phyloP scores from a whole-genome alignment of 1,140 invertebrate species.

The Formica exsecta region DNA sequence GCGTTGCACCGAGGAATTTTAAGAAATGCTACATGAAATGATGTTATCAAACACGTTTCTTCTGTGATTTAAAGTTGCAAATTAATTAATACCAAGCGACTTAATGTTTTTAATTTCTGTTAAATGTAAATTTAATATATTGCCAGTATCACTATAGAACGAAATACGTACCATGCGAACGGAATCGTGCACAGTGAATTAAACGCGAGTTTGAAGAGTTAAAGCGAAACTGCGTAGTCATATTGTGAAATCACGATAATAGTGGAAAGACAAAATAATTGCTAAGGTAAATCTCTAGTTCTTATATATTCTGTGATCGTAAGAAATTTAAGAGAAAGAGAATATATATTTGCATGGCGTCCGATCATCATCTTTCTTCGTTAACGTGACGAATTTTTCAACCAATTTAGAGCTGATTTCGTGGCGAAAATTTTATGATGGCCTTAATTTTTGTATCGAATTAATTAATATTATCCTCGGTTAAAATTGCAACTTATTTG shows the following conservation, averaged over 20 bases:
- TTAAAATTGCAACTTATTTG: neutral
- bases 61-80: constrained; percentile 21
- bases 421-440: neutral
- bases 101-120: neutral
- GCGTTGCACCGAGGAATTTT: neutral
- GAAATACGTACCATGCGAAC: neutral
- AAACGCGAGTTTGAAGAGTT: neutral
- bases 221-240: constrained; percentile 14
- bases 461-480: constrained; percentile 1
- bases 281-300: constrained; percentile 79
- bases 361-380: neutral
- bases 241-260: constrained; percentile 61
- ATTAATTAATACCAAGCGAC: constrained; percentile 32
- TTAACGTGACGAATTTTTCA: neutral
- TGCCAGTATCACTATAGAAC: neutral
- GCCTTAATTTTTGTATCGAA: constrained; percentile 6
- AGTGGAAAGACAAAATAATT: constrained; percentile 81
- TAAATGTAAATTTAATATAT: constrained; percentile 18
- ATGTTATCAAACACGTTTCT: neutral
- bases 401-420: neutral
- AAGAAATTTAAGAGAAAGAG: constrained; percentile 46
- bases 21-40: constrained; percentile 1
- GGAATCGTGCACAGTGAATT: neutral
- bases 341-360: constrained; percentile 4
- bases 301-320: constrained; percentile 69